Evolutionary conservation across 2,113 vertebrate species (phyloP).

Genomic region (Myrmecophaga tridactyla): DNA sequence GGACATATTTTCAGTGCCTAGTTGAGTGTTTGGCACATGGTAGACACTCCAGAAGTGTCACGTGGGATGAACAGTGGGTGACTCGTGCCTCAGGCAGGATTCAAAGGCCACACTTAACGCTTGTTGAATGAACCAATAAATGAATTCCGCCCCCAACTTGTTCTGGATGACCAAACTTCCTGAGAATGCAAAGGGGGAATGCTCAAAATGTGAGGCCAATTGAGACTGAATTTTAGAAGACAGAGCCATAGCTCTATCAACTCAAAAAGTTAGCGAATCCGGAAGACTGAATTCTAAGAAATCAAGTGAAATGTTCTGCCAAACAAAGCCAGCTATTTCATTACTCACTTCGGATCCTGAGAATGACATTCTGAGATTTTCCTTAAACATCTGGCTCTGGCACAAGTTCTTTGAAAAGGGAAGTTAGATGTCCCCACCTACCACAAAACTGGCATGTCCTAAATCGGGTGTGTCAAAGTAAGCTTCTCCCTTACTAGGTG

Average conservation of each 20-base stretch:
- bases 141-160: not conserved
- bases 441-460: not conserved
- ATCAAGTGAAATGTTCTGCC: not conserved
- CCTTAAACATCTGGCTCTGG: not conserved
- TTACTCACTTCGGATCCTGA: not conserved
- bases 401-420: constrained; percentile 2
- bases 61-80: not conserved
- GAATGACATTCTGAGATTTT: not conserved
- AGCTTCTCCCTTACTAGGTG: not conserved
- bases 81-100: not conserved
- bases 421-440: not conserved
- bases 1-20: not conserved
- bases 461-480: not conserved
- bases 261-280: not conserved
- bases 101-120: not conserved
- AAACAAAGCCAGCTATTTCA: not conserved
- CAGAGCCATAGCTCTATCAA: not conserved
- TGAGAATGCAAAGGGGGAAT: not conserved
- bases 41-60: not conserved
- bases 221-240: not conserved
- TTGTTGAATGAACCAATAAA: not conserved
- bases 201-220: not conserved
- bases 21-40: not conserved
- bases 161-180: not conserved
- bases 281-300: not conserved